Base-by-base conservation (phyloP, 2,113 vertebrate species). In the Sturnira hondurensis region DNA sequence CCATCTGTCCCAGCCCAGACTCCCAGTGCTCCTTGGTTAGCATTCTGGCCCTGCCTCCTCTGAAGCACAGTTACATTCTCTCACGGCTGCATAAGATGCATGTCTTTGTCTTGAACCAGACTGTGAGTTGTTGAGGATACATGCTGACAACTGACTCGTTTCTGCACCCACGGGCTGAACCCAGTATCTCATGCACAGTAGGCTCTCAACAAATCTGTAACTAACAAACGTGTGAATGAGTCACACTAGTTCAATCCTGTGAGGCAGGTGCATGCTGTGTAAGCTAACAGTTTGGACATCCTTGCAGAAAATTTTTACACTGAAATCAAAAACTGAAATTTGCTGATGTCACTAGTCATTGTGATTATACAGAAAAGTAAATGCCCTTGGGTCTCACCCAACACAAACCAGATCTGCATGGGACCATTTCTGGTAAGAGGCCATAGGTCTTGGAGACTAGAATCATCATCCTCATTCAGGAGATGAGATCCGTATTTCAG, bases 21-120 rank as follows among this genome's bases (percentile, higher is more conserved):
- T 61, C 7, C 43, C 56, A 20, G 0, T 1, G 24, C 28, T 22
- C 43, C 9, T 63, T 9, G 10, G 38, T 4, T 3, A 38, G 5
- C 17, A 17, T 31, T 41, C 28, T 31, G 67, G 9, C 16, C 41
- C 54, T 13, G 16, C 12, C 26, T 19, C 50, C 41, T 36, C 5
- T 28, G 17, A 1, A 33, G 73, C 9, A 24, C 36, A 31, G 15
- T 10, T 41, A 47, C 8, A 1, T 74, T 41, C 5, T 33, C 7
- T n/a, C 7, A 3, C 2, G 38, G 24, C 28, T 43, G 5, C 24
- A 14, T 43, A 10, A 47, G 58, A n/a, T 28, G 38, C 43, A 7
- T 3, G 11, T 41, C 43, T 93, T 61, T 65, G 11, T 68, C 70
- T 58, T 36, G 4, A 5, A 67, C 19, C 24, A 52, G 24, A 67